Conservation (phyloP, 2,113 vertebrate genomes). For the Morone saxatilis region DNA sequence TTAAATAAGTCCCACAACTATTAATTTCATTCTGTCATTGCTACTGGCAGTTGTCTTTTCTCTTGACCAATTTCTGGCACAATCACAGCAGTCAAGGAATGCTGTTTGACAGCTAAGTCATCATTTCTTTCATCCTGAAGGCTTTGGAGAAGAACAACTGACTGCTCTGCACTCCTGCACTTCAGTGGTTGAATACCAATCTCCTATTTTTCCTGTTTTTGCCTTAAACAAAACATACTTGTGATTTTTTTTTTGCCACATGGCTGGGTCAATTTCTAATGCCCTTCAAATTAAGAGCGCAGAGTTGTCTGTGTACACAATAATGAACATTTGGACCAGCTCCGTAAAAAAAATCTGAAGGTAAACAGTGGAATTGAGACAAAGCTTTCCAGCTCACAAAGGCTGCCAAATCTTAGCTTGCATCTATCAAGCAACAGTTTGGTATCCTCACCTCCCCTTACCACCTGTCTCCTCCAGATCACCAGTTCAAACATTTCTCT, state of each 20-base stretch:
- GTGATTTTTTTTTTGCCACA: slow-evolving; percentile 5
- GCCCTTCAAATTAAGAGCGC: slow-evolving; percentile 42
- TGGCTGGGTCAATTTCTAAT: slow-evolving; percentile 30
- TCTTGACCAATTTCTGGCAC: slow-evolving; percentile 42
- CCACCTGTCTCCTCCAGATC: slow-evolving; percentile 55
- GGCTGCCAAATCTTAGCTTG: slow-evolving; percentile 49
- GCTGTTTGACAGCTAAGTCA: slow-evolving; percentile 45
- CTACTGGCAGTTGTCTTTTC: slow-evolving; percentile 40
- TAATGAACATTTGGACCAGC: slow-evolving; percentile 47
- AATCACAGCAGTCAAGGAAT: slow-evolving; percentile 30
- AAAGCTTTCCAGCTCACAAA: slow-evolving; percentile 45
- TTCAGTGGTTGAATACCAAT: slow-evolving; percentile 25
- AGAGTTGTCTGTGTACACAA: slow-evolving; percentile 16
- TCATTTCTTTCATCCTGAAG: slow-evolving; percentile 50
- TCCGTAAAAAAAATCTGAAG: slow-evolving; percentile 46
- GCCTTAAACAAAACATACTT: slow-evolving; percentile 22
- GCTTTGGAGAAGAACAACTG: slow-evolving; percentile 33
- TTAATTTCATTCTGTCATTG: slow-evolving; percentile 40
- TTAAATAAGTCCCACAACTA: slow-evolving; percentile 25
- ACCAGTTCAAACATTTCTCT: slow-evolving; percentile 45
- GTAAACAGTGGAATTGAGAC: slow-evolving; percentile 52
- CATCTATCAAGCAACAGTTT: slow-evolving; percentile 63
- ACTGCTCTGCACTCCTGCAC: slow-evolving; percentile 23
- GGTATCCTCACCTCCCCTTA: slow-evolving; percentile 44
- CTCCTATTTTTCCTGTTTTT: slow-evolving; percentile 12